A percentile compares a stretch with the other conserved stretches of the same genome.
Evolutionary conservation across 2,113 vertebrate genomes (phyloP).

Genomic region (Catharus minimus): DNA sequence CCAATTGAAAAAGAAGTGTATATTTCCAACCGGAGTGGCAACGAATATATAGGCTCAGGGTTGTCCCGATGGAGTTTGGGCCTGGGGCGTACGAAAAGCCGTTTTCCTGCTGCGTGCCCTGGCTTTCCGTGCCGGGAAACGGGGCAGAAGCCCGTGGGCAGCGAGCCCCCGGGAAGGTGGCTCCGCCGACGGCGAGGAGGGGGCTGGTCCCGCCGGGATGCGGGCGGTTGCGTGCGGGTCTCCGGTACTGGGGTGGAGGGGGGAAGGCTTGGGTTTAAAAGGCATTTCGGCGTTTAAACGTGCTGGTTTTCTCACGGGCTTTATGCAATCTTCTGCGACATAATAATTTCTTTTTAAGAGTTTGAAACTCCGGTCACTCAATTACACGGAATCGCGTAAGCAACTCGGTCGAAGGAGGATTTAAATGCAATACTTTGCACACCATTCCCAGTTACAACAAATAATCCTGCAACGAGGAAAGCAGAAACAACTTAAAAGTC

Average conservation of each 20-base stretch:
- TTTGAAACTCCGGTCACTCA: conserved; percentile 53
- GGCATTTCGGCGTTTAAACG: not conserved
- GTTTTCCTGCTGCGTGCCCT: not conserved
- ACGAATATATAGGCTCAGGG: not conserved
- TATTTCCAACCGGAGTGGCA: not conserved
- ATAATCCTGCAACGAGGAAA: conserved; percentile 76
- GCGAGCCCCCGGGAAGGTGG: not conserved
- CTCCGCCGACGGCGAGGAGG: not conserved
- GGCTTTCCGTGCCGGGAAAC: not conserved
- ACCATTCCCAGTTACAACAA: conserved; percentile 67
- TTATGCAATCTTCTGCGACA: not conserved
- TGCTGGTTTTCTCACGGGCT: not conserved
- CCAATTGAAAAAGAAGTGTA: not conserved
- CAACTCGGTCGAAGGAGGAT: conserved; percentile 69
- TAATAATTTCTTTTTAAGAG: conserved; percentile 29
- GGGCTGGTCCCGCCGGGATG: not conserved
- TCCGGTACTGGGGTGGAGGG: not conserved
- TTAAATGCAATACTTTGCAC: conserved; percentile 72
- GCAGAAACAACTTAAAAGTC: conserved; percentile 81
- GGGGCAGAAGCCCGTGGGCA: not conserved
- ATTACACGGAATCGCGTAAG: conserved; percentile 54
- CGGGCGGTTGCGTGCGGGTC: not conserved
- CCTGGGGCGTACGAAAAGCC: not conserved
- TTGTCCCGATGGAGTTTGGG: not conserved
- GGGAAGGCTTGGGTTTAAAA: not conserved